Evolutionary conservation across 2,797 vertebrate species (phyloP).

Genomic region (Melanotaenia parkinsoni): DNA sequence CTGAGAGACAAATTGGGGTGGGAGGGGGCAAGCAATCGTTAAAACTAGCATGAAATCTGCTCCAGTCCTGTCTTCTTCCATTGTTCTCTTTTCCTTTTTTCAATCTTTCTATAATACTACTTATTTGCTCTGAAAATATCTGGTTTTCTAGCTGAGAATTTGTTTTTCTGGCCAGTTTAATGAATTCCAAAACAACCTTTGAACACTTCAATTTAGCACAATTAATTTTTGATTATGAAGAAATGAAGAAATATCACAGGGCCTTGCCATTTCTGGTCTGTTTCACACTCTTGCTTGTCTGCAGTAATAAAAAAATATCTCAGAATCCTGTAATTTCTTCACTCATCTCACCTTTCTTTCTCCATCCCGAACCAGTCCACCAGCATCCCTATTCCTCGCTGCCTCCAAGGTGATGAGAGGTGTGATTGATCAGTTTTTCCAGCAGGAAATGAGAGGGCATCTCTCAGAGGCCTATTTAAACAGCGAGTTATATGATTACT

Average conservation of each 20-base stretch:
- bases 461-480: conserved; percentile 77
- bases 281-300: not conserved
- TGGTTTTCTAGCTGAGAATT: not conserved
- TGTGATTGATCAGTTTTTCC: conserved; percentile 78
- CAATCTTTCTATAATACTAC: conserved; percentile 3
- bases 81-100: conserved; percentile 6
- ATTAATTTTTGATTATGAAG: too few species aligned
- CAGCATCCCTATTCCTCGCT: conserved; percentile 37
- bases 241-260: not conserved
- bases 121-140: conserved; percentile 3
- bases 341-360: conserved; percentile 45
- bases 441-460: conserved; percentile 78
- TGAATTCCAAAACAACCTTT: not conserved
- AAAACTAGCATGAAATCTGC: conserved; percentile 27
- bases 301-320: not conserved
- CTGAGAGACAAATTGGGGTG: conserved; percentile 56
- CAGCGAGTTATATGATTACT: conserved; percentile 64
- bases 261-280: not conserved
- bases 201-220: not conserved
- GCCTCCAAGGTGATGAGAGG: conserved; percentile 64
- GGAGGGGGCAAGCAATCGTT: not conserved
- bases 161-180: not conserved
- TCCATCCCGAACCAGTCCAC: conserved; percentile 15
- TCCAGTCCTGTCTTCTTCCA: conserved; percentile 27
- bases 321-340: conserved; percentile 23